These are phyloP conservation scores for Tragopan temminckii DNA, from an alignment of 2,797 vertebrate genomes.

Conservation along the genomic window DNA sequence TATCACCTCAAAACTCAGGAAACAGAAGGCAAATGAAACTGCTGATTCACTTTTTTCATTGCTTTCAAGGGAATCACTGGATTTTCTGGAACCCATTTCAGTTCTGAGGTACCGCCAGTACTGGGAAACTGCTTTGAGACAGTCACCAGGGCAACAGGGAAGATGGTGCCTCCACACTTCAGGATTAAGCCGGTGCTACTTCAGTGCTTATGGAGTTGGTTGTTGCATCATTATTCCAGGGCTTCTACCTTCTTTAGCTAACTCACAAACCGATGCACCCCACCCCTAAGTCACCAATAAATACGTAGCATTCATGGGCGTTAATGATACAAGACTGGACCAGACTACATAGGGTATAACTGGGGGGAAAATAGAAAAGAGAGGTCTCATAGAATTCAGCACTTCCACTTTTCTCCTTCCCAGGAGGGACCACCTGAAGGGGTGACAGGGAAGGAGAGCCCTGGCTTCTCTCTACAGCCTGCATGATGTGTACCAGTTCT, in stretches of 20 bases:
- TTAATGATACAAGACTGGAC: neutral
- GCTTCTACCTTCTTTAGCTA: neutral
- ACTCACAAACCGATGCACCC: neutral
- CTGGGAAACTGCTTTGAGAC: neutral
- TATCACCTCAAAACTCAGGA: neutral
- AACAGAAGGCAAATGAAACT: neutral
- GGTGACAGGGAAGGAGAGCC: neutral
- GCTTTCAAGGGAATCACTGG: neutral
- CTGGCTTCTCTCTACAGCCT: neutral
- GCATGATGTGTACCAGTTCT: neutral
- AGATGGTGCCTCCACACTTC: neutral
- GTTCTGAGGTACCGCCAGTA: neutral
- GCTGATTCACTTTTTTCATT: neutral
- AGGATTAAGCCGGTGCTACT: neutral
- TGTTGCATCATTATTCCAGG: neutral
- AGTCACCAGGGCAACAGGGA: neutral
- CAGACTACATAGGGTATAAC: neutral
- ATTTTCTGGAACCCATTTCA: neutral
- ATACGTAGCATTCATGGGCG: fast-evolving
- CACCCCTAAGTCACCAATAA: neutral
- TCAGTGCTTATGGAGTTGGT: neutral
- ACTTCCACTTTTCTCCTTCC: neutral
- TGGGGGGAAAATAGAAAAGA: neutral
- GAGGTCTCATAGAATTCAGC: no score
- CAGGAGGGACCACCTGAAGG: neutral